A percentile compares a stretch with the other conserved stretches of the same genome.
phyloP scores from a whole-genome alignment of 2,888 invertebrate species.

The Pristionchus fissidentatus region DNA sequence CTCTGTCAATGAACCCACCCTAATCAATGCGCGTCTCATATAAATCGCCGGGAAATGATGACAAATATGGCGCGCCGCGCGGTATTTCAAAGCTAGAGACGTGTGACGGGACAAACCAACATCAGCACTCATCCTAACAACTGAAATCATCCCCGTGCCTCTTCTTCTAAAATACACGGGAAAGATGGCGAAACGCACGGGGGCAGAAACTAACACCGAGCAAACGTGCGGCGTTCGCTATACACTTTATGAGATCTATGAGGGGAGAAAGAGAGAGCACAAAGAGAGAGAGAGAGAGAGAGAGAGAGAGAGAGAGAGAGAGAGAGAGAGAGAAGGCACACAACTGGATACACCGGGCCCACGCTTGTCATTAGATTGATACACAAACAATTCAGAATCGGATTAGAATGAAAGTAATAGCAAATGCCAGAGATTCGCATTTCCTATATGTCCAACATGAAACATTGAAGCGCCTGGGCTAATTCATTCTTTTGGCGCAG shows the following conservation, averaged over 20 bases:
- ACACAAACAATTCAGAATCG: too few species aligned
- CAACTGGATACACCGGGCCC: too few species aligned
- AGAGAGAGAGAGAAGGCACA: too few species aligned
- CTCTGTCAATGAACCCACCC: too few species aligned
- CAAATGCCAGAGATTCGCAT: too few species aligned
- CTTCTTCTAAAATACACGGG: not conserved
- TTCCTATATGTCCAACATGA: not conserved
- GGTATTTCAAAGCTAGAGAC: not conserved
- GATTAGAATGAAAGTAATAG: too few species aligned
- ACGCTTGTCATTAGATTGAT: too few species aligned
- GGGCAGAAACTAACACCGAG: slow-evolving; percentile 15
- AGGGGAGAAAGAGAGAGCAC: not conserved
- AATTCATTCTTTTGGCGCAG: slow-evolving; percentile 8
- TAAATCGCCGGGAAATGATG: slow-evolving; percentile 13
- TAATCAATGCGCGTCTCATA: too few species aligned
- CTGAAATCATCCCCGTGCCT: not conserved
- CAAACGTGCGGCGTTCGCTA: not conserved
- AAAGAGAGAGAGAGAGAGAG: slow-evolving; percentile 27
- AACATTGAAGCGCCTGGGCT: not conserved
- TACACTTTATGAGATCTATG: not conserved
- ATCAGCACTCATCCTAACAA: too few species aligned
- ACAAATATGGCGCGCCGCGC: not conserved
- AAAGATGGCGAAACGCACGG: not conserved
- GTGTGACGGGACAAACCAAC: too few species aligned
- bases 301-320: too few species aligned